Conservation (phyloP, 2,797 vertebrate species). For the Podargus strigoides region DNA sequence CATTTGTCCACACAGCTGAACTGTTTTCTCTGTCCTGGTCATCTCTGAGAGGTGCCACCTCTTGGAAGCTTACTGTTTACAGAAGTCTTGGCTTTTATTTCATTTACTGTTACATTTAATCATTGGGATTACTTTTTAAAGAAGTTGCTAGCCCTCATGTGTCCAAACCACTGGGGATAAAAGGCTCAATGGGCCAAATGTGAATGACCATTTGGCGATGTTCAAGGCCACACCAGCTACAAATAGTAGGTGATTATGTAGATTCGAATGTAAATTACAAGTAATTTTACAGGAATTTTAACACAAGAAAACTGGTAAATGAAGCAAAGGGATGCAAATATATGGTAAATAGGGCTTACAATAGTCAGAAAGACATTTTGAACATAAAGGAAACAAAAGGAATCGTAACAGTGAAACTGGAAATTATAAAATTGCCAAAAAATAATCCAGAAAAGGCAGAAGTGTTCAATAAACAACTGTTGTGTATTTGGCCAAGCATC, state of each 20-base stretch:
- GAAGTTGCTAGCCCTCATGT: neutral
- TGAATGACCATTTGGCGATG: neutral
- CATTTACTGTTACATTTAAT: neutral
- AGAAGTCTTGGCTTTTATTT: neutral
- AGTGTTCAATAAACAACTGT: neutral
- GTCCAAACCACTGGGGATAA: neutral
- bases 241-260: neutral
- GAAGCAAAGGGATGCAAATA: neutral
- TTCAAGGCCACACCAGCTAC: neutral
- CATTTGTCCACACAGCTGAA: neutral
- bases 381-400: neutral
- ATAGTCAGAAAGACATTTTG: neutral
- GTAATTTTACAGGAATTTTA: neutral
- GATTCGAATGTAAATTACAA: neutral
- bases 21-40: neutral
- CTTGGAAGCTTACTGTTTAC: neutral
- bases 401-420: neutral
- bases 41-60: neutral
- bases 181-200: neutral
- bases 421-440: slow-evolving; percentile 27
- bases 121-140: neutral
- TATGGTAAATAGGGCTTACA: neutral
- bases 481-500: slow-evolving; percentile 2
- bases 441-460: slow-evolving; percentile 20
- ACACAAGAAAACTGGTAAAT: neutral